Percentiles rank a stretch among this genome's conserved stretches.
These are phyloP conservation scores for Dendrolimus pini DNA, from an alignment of 2,888 invertebrate genomes.

Conservation along the genomic window DNA sequence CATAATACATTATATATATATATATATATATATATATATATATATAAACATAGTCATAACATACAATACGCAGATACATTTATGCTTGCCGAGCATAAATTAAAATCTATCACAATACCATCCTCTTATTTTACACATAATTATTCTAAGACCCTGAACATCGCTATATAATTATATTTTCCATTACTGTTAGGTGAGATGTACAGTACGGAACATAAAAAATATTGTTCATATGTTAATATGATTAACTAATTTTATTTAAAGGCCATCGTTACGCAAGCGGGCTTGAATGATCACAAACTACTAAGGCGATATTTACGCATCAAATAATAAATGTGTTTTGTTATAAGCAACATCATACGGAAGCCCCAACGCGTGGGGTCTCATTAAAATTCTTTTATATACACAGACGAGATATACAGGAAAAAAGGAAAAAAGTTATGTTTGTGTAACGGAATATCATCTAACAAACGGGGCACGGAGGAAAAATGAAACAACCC, in stretches of 20 bases:
- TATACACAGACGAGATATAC: conserved; percentile 31
- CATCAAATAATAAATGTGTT: no score
- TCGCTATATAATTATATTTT: conserved; percentile 6
- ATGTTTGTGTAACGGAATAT: conserved; percentile 43
- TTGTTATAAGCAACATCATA: no score
- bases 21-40: no score
- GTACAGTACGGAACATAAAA: conserved; percentile 9
- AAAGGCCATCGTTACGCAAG: no score
- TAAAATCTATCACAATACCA: conserved; percentile 9
- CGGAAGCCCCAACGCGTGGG: conserved; percentile 9
- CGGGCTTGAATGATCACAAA: no score
- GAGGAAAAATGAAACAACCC: conserved; percentile 43
- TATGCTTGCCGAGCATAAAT: conserved; percentile 3
- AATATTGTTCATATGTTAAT: conserved; percentile 2
- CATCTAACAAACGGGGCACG: conserved; percentile 32
- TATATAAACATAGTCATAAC: no score
- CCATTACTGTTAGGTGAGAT: conserved; percentile 6
- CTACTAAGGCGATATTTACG: no score
- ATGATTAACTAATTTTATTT: no score
- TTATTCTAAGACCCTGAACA: conserved; percentile 11
- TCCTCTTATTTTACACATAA: conserved; percentile 9
- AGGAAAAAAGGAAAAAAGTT: conserved; percentile 24
- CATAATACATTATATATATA: no score
- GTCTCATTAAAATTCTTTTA: conserved; percentile 49
- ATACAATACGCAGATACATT: no score